These are phyloP conservation scores for Magallana ariakensis DNA, from an alignment of 1,140 invertebrate species.

Conservation along the genomic window DNA sequence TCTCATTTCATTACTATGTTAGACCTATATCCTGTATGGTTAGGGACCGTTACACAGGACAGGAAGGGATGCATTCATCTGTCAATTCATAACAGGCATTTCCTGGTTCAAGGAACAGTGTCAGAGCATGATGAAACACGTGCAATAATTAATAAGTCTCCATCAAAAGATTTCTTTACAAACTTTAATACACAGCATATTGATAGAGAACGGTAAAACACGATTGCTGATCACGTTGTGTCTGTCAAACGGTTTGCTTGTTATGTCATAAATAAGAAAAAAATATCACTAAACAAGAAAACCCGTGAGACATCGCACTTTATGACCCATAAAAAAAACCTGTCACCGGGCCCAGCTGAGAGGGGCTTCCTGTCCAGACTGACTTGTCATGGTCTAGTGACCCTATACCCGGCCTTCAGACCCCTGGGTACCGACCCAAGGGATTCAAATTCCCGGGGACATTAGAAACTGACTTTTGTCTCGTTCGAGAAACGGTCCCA, in stretches of 20 bases:
- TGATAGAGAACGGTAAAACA: no score
- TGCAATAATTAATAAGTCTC: no score
- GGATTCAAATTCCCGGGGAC: neutral
- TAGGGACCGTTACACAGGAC: no score
- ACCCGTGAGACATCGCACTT: constrained; percentile 8
- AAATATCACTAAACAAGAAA: neutral
- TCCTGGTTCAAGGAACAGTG: neutral
- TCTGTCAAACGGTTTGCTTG: no score
- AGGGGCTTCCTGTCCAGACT: constrained; percentile 1
- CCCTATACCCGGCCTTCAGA: neutral
- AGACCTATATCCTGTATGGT: no score
- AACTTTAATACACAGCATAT: no score
- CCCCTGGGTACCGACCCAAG: neutral
- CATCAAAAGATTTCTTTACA: no score
- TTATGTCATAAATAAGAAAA: no score
- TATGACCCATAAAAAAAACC: neutral
- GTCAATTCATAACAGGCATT: constrained; percentile 25
- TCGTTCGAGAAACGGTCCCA: neutral
- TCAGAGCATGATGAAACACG: no score
- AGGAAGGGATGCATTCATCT: neutral
- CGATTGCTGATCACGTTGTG: no score
- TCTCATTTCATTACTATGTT: no score
- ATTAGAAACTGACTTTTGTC: neutral
- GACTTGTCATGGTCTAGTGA: neutral
- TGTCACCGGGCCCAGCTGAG: neutral